Evolutionary conservation across 2,113 vertebrate genomes (phyloP).

Genomic region (Gambusia holbrooki): DNA sequence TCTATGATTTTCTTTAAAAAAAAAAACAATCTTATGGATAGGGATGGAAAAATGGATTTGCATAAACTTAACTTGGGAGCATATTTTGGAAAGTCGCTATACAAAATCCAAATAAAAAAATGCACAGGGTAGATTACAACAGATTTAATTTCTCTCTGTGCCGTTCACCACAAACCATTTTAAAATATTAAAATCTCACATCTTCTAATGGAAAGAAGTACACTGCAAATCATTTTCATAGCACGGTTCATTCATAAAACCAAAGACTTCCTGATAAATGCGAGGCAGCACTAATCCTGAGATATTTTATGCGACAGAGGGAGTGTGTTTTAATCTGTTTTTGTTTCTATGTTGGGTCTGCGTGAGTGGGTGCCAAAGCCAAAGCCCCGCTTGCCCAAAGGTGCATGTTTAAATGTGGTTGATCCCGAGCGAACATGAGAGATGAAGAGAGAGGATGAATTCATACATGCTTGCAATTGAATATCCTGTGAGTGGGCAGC

Average conservation of each 20-base stretch:
- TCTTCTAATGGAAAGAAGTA: neutral
- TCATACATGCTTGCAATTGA: constrained; percentile 60
- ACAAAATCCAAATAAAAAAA: neutral
- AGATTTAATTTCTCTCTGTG: constrained; percentile 11
- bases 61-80: neutral
- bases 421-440: constrained; percentile 50
- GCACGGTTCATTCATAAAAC: constrained; percentile 64
- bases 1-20: neutral
- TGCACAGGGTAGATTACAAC: neutral
- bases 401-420: constrained; percentile 52
- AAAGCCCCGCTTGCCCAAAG: constrained; percentile 44
- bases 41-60: neutral
- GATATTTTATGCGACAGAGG: constrained; percentile 27
- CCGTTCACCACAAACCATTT: neutral
- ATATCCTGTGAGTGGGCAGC: constrained; percentile 71
- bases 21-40: neutral
- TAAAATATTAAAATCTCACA: neutral
- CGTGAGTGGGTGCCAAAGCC: constrained; percentile 39
- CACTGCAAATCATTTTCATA: neutral
- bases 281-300: constrained; percentile 9
- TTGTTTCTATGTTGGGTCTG: constrained; percentile 41
- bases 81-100: too few relatives aligned
- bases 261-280: constrained; percentile 23
- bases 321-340: constrained; percentile 1
- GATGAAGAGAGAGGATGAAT: constrained; percentile 52